phyloP scores from a whole-genome alignment of 2,797 vertebrate species.

The Ceyx erithaca region DNA sequence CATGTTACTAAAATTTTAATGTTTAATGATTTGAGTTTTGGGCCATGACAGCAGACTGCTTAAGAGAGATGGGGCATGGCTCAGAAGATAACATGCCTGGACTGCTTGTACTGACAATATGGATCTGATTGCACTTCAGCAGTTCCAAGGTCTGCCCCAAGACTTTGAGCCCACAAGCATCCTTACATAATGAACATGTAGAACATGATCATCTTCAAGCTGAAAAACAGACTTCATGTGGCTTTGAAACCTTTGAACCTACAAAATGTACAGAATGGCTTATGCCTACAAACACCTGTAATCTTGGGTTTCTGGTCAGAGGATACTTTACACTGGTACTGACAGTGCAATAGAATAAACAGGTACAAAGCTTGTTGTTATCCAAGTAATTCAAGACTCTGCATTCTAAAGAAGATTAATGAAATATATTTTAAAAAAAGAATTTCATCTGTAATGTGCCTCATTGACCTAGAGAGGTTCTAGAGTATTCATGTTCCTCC shows the following conservation, averaged over 20 bases:
- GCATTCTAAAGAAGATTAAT: not conserved
- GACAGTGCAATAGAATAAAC: not conserved
- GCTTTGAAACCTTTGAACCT: not conserved
- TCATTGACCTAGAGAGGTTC: not conserved
- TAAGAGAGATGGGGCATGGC: not conserved
- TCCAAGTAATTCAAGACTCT: not conserved
- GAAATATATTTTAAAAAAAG: not conserved
- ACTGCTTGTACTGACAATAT: accelerated
- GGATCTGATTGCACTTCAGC: not conserved
- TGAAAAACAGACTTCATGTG: not conserved
- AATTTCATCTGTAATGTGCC: not conserved
- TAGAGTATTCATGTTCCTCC: not conserved
- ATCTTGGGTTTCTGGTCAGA: not conserved
- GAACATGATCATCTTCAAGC: not conserved
- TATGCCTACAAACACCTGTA: not conserved
- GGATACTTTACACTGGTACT: not conserved
- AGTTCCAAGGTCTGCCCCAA: too few relatives aligned
- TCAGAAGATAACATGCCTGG: not conserved
- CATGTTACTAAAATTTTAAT: not conserved
- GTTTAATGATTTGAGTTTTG: not conserved
- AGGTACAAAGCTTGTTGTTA: not conserved
- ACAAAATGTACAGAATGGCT: accelerated
- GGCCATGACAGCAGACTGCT: not conserved
- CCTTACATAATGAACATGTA: accelerated
- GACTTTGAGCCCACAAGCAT: not conserved